Evolutionary conservation across 1,140 invertebrate genomes (phyloP), one percentile per base, ranked within the genome.

Genomic region (Varroa destructor): DNA sequence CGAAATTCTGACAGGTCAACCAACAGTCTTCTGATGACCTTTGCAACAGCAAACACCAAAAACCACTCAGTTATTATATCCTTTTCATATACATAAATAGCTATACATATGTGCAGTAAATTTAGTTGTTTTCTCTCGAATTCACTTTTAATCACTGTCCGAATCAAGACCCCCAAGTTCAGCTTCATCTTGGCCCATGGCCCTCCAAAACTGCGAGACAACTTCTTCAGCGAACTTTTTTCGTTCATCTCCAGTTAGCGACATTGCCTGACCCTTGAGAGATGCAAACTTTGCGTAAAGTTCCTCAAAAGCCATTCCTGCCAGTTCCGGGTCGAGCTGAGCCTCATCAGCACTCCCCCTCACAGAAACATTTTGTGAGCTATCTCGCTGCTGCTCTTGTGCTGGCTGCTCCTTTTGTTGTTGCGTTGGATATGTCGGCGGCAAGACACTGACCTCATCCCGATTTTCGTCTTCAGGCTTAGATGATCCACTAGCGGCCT

Each of bases 151-250:
- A 40, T 67, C 61, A 46, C 61, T 67, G 61, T 67, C 61, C 12
- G 40, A 43, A 37, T 67, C 61, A 37, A 67, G 10, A 1, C 61
- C 61, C 40, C 12, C 61, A 40, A 67, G 61, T 40, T 67, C 61
- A 3, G 61, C 14, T 14, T 67, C 61, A 37, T 67, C 61, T 46
- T 67, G 61, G 12, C 61, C 61, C 61, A 67, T 67, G 14, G 61
- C 61, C 37, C 40, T 67, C 61, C 61, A 67, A 37, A 67, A 67
- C 37, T 67, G 61, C 61, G 37, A 36, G 36, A 67, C 61, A 46
- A 67, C 61, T 46, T 67, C 40, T 8, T 67, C 61, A 40, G 61
- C 61, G 37, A 67, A 67, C 46, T 67, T 67, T 37, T 37, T 67
- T 46, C 61, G 40, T 8, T 67, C 61, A 37, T 40, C 61, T 25